Evolutionary conservation across 2,888 invertebrate genomes (phyloP), one percentile per base, ranked within the genome.

Genomic region (Lymantria monacha): DNA sequence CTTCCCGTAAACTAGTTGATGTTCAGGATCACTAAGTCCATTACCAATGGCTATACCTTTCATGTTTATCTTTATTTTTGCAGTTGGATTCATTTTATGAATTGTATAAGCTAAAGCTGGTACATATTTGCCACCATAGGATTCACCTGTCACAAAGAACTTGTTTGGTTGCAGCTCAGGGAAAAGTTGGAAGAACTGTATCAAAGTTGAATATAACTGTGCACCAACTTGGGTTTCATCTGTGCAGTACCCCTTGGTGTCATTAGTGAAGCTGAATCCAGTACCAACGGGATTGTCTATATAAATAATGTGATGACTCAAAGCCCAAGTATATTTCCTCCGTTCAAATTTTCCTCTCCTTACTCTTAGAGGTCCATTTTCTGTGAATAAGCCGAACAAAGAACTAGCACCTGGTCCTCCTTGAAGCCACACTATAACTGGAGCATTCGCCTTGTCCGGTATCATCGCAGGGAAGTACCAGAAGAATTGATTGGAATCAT

Each of bases 261-360:
- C 83, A 3, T 94, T 93, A 0, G 98, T 97, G 72, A 97, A 98
- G 83, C 98, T 98, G 76, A 95, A 98, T 0, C 98, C 98, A 1
- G 97, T 96, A 1, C 97, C 97, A 0, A 97, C 98, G 0, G 98
- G 98, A 81, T 97, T 98, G 79, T 98, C 98, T 50, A 98, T 95
- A 78, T 96, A 98, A 49, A 98, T 93, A 41, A 98, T 83, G 65
- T 95, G 94, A 78, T 96, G 96, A 9, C 93, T 94, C 40, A 93
- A 84, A 49, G 94, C 95, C 98, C 98, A 98, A 9, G 95, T 93
- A 66, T 95, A 95, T 65, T 95, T 93, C 40, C 97, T 92, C 58
- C 93, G 85, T 59, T 91, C 86, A 46, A 95, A 79, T 66, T 72
- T 82, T 3, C 67, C 69, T 12, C 76, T 71, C 7, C 80, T 68